Conservation (phyloP, 2,888 invertebrate species). For the Galerucella calmariensis region DNA sequence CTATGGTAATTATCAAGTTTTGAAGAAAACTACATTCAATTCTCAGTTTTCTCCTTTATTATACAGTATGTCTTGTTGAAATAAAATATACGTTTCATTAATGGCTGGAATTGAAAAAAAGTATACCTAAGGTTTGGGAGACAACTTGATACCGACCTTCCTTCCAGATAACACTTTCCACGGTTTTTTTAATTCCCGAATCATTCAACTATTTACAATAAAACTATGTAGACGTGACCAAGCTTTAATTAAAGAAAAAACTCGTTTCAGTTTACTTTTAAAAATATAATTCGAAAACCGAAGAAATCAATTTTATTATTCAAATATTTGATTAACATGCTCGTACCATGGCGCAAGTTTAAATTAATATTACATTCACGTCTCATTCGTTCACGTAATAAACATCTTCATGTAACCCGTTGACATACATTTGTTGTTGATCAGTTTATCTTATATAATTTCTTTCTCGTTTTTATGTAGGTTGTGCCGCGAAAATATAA, state of each 20-base stretch:
- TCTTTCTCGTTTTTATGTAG: slow-evolving; percentile 8
- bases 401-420: slow-evolving; percentile 2
- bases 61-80: too few species aligned
- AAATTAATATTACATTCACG: slow-evolving; percentile 10
- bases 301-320: not conserved
- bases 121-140: too few species aligned
- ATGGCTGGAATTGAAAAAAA: too few species aligned
- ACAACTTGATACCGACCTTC: too few species aligned
- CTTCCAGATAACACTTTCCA: not conserved
- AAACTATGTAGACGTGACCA: not conserved
- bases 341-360: not conserved
- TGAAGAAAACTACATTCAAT: too few species aligned
- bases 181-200: not conserved
- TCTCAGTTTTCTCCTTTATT: too few species aligned
- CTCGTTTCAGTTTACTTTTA: not conserved
- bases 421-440: slow-evolving; percentile 16
- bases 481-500: not conserved
- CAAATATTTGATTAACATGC: not conserved
- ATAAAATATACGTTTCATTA: too few species aligned
- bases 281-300: not conserved
- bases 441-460: slow-evolving; percentile 17
- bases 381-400: slow-evolving; percentile 1
- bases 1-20: too few species aligned
- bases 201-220: not conserved
- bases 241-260: not conserved